phyloP scores from a whole-genome alignment of 2,797 vertebrate genomes.

The Ceyx erithaca region DNA sequence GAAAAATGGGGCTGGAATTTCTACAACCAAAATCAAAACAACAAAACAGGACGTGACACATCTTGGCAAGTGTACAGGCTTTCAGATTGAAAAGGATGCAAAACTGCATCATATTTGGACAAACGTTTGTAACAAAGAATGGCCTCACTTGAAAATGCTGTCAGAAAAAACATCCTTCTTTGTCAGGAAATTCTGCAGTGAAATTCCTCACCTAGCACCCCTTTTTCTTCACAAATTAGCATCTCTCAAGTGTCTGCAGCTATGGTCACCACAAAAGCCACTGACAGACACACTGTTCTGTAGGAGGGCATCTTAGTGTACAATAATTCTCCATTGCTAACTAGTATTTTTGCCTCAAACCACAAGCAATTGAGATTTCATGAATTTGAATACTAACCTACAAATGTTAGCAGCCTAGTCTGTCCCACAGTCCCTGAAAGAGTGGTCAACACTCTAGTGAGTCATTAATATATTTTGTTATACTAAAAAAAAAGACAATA shows the following conservation, averaged over 20 bases:
- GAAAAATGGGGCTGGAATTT: conserved; percentile 10
- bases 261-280: background rate
- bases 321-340: background rate
- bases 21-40: background rate
- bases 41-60: conserved; percentile 5
- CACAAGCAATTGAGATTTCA: background rate
- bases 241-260: background rate
- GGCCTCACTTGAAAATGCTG: background rate
- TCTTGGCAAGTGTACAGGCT: conserved; percentile 14
- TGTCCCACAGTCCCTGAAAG: background rate
- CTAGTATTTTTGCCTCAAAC: background rate
- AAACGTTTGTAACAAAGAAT: background rate
- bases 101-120: background rate
- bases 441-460: background rate
- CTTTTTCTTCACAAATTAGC: background rate
- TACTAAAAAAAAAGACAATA: background rate
- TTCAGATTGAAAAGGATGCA: background rate
- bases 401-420: background rate
- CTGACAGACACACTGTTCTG: background rate
- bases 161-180: background rate
- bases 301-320: background rate
- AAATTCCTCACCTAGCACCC: background rate
- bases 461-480: background rate
- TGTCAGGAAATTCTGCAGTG: background rate
- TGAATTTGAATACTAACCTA: background rate